Conservation (phyloP, 1,140 invertebrate species). For the Neoseiulus cucumeris region DNA sequence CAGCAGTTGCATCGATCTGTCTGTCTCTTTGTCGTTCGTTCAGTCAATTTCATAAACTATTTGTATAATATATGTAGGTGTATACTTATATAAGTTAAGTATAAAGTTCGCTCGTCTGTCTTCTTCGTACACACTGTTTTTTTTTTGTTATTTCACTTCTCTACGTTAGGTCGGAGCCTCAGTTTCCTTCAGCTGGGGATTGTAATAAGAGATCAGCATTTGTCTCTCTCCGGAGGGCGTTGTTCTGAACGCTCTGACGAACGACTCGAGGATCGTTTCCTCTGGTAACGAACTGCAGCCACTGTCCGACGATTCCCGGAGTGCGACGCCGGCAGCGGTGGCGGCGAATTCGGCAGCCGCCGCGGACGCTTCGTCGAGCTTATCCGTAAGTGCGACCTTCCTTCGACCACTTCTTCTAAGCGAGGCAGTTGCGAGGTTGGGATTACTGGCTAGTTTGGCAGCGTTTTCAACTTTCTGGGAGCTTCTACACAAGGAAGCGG, state of each 20-base stretch:
- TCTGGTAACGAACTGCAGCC: background rate
- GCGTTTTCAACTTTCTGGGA: no score
- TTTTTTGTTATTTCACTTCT: no score
- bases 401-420: conserved; percentile 7
- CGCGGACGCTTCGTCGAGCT: background rate
- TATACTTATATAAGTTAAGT: no score
- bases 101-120: no score
- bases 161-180: no score
- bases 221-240: background rate
- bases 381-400: conserved; percentile 5
- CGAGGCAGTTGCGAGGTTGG: background rate
- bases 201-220: conserved; percentile 10
- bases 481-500: no score
- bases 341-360: background rate
- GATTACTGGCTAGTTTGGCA: no score
- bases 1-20: no score
- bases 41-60: no score
- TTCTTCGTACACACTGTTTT: no score
- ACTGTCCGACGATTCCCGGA: background rate
- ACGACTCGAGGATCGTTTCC: background rate
- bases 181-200: background rate
- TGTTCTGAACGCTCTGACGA: background rate
- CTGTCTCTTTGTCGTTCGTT: no score
- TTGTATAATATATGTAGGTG: no score
- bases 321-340: background rate